Conservation (phyloP, 2,888 invertebrate species). For the Scaptomyza caliginosa region DNA sequence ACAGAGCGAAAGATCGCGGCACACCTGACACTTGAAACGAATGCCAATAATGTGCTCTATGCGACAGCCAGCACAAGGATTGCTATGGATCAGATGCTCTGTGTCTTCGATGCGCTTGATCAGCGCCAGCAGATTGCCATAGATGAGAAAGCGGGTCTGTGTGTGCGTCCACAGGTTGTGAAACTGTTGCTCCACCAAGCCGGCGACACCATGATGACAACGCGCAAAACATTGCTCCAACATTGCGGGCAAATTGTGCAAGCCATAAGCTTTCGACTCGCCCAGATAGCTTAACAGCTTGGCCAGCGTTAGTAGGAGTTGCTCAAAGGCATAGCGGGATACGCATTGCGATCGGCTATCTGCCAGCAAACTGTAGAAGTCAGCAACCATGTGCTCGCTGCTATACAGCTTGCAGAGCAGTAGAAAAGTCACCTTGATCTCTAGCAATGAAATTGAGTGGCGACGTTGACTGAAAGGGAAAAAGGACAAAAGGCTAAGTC, state of each 20-base stretch:
- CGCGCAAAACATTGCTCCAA: conserved; percentile 81
- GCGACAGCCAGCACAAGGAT: conserved; percentile 79
- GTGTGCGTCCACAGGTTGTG: conserved; percentile 80
- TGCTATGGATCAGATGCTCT: conserved; percentile 80
- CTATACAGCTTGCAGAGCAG: conserved; percentile 80
- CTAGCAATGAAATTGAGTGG: conserved; percentile 81
- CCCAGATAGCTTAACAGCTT: conserved; percentile 82
- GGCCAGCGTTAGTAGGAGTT: conserved; percentile 76
- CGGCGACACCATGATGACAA: conserved; percentile 71
- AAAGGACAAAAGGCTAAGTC: too few species aligned
- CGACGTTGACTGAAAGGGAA: conserved; percentile 70
- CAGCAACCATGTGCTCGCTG: conserved; percentile 76
- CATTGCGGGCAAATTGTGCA: conserved; percentile 72
- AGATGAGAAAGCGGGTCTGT: conserved; percentile 81
- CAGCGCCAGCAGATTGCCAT: conserved; percentile 81
- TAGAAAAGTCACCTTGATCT: conserved; percentile 82
- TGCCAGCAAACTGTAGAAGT: conserved; percentile 77
- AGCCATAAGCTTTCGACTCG: conserved; percentile 81
- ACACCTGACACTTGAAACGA: conserved; percentile 83
- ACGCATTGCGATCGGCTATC: conserved; percentile 79
- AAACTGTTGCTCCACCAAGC: conserved; percentile 82
- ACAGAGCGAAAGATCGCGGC: conserved; percentile 81
- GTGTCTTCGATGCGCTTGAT: conserved; percentile 83
- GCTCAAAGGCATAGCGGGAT: conserved; percentile 80
- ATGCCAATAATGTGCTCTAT: conserved; percentile 82